phyloP scores from a whole-genome alignment of 1,140 invertebrate species.

The Microplitis demolitor region DNA sequence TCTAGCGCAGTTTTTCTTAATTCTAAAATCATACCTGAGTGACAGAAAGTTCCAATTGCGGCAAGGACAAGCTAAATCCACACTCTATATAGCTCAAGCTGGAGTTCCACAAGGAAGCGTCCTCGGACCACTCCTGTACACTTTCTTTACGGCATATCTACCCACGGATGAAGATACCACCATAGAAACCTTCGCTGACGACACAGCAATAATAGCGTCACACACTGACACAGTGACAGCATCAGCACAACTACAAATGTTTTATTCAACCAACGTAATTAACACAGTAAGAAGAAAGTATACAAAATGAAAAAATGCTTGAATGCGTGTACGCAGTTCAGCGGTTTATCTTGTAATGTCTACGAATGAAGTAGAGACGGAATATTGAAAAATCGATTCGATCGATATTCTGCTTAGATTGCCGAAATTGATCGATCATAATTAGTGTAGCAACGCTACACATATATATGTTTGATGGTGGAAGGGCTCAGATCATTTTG shows the following conservation, averaged over 20 bases:
- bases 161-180: slow-evolving; percentile 25
- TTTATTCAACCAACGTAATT: too few species aligned
- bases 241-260: slow-evolving; percentile 35
- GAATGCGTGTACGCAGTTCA: too few species aligned
- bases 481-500: too few species aligned
- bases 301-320: too few species aligned
- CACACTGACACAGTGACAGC: slow-evolving; percentile 19
- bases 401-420: too few species aligned
- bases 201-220: slow-evolving; percentile 28
- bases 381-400: too few species aligned
- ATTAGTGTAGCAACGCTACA: too few species aligned
- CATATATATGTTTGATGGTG: too few species aligned
- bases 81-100: slow-evolving; percentile 24
- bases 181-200: slow-evolving; percentile 38
- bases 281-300: too few species aligned
- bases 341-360: too few species aligned
- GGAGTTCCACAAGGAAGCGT: slow-evolving; percentile 36
- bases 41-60: slow-evolving; percentile 30
- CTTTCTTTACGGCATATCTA: slow-evolving; percentile 37
- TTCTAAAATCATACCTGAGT: slow-evolving; percentile 34
- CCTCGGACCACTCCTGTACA: neutral
- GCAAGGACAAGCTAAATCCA: slow-evolving; percentile 18
- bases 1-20: slow-evolving; percentile 21
- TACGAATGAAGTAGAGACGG: too few species aligned
- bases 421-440: too few species aligned